Conservation (phyloP, 2,113 vertebrate species). For the Agelaius phoeniceus region DNA sequence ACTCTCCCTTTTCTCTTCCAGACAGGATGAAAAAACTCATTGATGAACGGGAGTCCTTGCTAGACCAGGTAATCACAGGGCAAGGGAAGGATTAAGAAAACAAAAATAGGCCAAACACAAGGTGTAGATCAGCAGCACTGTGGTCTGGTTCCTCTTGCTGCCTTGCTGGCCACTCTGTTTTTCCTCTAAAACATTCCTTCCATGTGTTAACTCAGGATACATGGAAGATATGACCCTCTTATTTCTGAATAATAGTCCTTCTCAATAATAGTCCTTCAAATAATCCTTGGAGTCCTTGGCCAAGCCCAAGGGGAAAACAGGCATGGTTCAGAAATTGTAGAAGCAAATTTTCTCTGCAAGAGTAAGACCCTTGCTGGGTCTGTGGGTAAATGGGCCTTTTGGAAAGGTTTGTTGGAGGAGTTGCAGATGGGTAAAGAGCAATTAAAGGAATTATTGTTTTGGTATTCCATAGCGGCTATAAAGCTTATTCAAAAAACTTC, state of each 20-base stretch:
- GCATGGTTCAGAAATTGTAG: background rate
- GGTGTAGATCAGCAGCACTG: background rate
- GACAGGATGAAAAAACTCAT: constrained; percentile 91
- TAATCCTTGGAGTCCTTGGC: no score
- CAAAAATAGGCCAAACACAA: rapidly evolving
- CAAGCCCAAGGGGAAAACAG: background rate
- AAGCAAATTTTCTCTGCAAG: background rate
- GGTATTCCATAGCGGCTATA: background rate
- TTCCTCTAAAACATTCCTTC: background rate
- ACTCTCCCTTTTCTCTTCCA: constrained; percentile 72
- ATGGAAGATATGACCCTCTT: background rate
- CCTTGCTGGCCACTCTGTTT: background rate
- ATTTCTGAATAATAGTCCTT: background rate
- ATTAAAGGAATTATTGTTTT: background rate
- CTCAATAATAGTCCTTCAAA: background rate
- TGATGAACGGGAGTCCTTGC: constrained; percentile 90
- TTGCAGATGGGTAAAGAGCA: background rate
- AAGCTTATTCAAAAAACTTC: background rate
- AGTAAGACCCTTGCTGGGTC: background rate
- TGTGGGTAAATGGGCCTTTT: background rate
- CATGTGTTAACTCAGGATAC: background rate
- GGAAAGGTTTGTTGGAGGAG: background rate
- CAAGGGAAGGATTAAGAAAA: background rate
- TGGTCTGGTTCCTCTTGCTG: background rate
- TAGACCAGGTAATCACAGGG: constrained; percentile 86